These are phyloP conservation scores for Ciconia boyciana DNA, from an alignment of 2,113 vertebrate genomes.

Conservation along the genomic window DNA sequence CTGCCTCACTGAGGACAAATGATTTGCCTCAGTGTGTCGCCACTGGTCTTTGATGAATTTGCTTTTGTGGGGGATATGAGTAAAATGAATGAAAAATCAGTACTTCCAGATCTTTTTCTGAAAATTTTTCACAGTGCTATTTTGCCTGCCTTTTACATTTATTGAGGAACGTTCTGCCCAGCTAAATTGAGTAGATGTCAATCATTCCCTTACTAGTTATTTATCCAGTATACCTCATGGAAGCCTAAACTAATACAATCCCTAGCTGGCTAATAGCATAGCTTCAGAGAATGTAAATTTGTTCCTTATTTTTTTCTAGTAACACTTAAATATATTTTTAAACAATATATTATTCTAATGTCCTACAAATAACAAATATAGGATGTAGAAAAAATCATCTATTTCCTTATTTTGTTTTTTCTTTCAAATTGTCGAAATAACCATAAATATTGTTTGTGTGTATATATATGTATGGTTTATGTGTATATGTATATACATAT, in stretches of 20 bases:
- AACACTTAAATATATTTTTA: neutral
- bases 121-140: neutral
- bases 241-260: neutral
- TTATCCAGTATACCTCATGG: neutral
- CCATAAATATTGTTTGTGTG: neutral
- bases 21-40: neutral
- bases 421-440: neutral
- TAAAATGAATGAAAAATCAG: neutral
- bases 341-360: neutral
- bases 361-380: neutral
- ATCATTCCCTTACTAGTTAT: neutral
- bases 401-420: neutral
- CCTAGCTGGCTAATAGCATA: neutral
- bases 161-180: neutral
- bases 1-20: neutral
- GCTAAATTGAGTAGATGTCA: neutral
- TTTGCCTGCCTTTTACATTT: neutral
- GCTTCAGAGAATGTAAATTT: neutral
- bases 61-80: neutral
- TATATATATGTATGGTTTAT: neutral
- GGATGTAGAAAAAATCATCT: neutral
- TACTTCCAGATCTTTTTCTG: neutral
- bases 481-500: neutral
- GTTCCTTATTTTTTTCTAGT: neutral
- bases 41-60: neutral